Evolutionary conservation across 2,113 vertebrate species (phyloP).

Genomic region (Callaeas wilsoni): DNA sequence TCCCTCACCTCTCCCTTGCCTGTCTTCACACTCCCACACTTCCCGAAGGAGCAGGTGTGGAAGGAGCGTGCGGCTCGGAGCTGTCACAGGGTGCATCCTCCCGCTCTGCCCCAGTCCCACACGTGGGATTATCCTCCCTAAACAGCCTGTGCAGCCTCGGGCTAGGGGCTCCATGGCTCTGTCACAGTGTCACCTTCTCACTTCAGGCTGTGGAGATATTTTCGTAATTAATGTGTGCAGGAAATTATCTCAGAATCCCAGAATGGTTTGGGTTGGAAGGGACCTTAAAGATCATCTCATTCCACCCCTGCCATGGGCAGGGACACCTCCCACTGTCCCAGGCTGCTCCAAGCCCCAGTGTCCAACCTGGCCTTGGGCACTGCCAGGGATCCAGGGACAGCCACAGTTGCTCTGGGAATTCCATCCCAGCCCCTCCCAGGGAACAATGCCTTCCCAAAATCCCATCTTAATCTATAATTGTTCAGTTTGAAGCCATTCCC

Average conservation of each 20-base stretch:
- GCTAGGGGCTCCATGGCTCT: neutral
- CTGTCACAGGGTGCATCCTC: neutral
- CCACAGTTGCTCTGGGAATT: neutral
- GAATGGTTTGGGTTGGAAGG: neutral
- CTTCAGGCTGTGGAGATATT: neutral
- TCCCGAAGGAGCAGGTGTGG: neutral
- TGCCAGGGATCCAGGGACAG: neutral
- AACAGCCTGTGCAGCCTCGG: neutral
- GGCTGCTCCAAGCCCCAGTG: neutral
- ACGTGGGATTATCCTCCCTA: neutral
- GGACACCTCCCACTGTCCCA: neutral
- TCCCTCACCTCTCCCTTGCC: neutral
- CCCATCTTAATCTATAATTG: too few relatives aligned
- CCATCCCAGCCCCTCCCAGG: neutral
- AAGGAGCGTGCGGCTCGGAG: neutral
- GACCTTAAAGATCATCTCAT: fast-evolving
- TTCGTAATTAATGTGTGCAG: neutral
- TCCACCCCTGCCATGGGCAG: neutral
- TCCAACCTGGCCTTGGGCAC: neutral
- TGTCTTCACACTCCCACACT: slow-evolving; percentile 11
- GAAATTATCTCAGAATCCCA: neutral
- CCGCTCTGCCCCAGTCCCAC: neutral
- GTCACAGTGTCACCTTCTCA: neutral
- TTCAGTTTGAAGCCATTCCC: too few relatives aligned
- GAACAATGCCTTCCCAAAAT: neutral